Conservation (phyloP, 1,140 invertebrate genomes). For the Lucilia sericata region DNA sequence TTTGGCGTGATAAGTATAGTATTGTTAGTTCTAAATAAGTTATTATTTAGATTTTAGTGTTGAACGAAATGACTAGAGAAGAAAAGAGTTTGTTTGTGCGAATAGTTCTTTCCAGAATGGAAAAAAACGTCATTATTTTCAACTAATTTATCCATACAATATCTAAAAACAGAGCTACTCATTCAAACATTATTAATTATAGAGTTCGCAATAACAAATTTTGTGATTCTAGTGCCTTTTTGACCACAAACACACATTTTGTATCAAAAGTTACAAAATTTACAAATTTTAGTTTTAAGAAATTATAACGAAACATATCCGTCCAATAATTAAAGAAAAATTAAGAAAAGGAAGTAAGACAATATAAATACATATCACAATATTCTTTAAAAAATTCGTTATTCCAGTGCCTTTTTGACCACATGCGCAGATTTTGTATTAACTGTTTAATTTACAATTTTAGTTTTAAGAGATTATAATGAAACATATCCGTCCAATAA, state of each 20-base stretch:
- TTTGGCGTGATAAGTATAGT: conserved; percentile 19
- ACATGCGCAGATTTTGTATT: background rate
- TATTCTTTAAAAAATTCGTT: too few species aligned
- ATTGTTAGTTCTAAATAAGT: background rate
- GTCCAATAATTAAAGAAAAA: background rate
- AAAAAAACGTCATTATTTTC: too few species aligned
- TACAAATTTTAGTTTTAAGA: background rate
- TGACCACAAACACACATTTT: background rate
- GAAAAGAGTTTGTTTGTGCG: too few species aligned
- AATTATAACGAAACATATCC: background rate
- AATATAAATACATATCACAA: too few species aligned
- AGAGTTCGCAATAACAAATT: too few species aligned
- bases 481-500: conserved; percentile 6
- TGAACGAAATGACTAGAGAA: background rate
- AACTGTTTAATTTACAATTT: background rate
- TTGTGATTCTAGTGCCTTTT: background rate
- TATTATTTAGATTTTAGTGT: background rate
- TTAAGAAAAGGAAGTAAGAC: too few species aligned
- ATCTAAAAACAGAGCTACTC: too few species aligned
- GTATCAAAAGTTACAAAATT: background rate
- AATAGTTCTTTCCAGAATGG: too few species aligned
- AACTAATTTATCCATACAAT: too few species aligned
- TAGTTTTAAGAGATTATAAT: background rate
- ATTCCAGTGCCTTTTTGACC: background rate
- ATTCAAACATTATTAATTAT: too few species aligned